Percentiles rank a stretch among this genome's conserved stretches.
Conservation (phyloP, 2,888 invertebrate genomes). For the Spisula subtruncata region DNA sequence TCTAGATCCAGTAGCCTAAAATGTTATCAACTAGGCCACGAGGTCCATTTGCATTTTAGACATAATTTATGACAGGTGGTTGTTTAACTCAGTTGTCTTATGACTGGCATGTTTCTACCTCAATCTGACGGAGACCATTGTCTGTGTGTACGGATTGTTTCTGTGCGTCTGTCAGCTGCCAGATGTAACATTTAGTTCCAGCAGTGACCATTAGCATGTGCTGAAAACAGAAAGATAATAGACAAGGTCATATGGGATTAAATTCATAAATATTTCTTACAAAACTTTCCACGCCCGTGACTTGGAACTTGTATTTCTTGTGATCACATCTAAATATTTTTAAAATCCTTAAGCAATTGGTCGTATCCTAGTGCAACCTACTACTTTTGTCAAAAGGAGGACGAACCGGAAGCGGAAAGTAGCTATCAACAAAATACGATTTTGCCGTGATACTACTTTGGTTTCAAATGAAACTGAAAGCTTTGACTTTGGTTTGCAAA, state of each 20-base stretch:
- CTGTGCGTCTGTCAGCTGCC: constrained; percentile 53
- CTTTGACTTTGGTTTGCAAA: no score
- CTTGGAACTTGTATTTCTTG: no score
- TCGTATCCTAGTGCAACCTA: no score
- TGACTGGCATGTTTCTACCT: constrained; percentile 29
- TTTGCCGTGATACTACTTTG: no score
- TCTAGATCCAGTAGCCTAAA: background rate
- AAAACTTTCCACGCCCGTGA: background rate
- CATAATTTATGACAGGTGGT: background rate
- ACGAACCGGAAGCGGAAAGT: no score
- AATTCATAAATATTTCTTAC: background rate
- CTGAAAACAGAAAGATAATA: no score
- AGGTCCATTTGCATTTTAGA: background rate
- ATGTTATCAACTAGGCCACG: background rate
- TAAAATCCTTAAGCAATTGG: no score
- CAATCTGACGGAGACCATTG: constrained; percentile 55
- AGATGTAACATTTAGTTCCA: constrained; percentile 54
- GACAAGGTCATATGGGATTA: no score
- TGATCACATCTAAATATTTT: no score
- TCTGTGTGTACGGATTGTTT: constrained; percentile 50
- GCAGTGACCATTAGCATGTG: constrained; percentile 37
- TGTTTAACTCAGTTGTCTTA: background rate
- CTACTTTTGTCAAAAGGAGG: no score
- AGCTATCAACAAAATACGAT: no score
- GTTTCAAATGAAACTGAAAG: no score